Evolutionary conservation across 2,113 vertebrate species (phyloP), one percentile per base, ranked within the genome.

Genomic region (Puma concolor): DNA sequence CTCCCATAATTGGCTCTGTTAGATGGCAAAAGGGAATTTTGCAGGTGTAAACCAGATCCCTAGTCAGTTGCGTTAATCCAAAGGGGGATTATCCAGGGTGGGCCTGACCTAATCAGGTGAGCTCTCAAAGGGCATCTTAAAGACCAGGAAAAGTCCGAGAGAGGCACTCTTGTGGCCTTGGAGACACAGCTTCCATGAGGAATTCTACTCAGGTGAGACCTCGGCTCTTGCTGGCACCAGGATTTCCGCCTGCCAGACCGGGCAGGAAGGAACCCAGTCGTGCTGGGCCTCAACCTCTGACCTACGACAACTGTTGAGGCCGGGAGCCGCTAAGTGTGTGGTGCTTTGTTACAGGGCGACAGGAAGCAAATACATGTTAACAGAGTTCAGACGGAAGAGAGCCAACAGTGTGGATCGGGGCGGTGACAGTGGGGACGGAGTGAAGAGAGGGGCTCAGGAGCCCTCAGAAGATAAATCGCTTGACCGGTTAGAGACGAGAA

Each of bases 241-340:
- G 60, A 66, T 66, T 7, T 21, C 38, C 31, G 29, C 38, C 29
- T 7, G 29, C 17, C 57, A 19, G 16, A 84, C 36, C 19, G 38
- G 52, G 48, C 84, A 71, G 21, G 14, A 12, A 27, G 21, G 14
- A 17, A 16, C 84, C 64, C 44, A 5, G 14, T 17, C 50, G 13
- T 12, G 44, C 84, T 13, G 21, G 60, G 14, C 29, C 66, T 8
- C 50, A 4, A n/a, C 79, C 17, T 48, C 66, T 5, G 52, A 57
- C 66, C 29, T 10, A 7, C 19, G 33, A 17, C 10, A 41, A 9
- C 1, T 3, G 4, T 2, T 2, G 36, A 60, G 90, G 3, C 10
- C 2, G 17, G 4, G 23, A 48, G 29, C 21, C 36, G 0, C 66
- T 27, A 52, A 12, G 33, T 44, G 8, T 27, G 90, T 48, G 36